Percentiles rank a stretch among this genome's conserved stretches.
Conservation (phyloP, 2,888 invertebrate species). For the Drosophila imparisetae region DNA sequence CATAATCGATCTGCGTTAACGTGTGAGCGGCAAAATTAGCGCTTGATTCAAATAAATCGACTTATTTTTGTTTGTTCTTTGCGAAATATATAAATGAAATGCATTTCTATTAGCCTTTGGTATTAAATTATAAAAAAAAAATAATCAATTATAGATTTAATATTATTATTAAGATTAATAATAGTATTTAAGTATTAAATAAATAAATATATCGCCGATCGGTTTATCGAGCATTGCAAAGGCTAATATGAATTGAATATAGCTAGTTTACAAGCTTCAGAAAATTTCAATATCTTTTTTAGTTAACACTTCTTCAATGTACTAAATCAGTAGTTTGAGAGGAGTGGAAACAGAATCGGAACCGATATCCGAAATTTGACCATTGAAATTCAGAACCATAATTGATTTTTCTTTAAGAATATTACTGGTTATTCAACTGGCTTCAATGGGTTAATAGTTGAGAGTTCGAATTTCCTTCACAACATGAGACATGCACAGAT, state of each 20-base stretch:
- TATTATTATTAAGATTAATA: too few relatives aligned
- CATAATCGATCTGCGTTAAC: too few relatives aligned
- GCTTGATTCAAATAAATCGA: too few relatives aligned
- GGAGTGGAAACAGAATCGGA: background rate
- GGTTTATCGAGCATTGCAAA: background rate
- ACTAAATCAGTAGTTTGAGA: background rate
- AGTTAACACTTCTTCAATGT: background rate
- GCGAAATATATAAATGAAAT: background rate
- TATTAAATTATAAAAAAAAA: background rate
- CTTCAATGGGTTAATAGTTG: background rate
- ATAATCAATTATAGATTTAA: background rate
- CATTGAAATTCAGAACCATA: background rate
- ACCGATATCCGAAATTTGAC: background rate
- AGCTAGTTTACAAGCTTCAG: background rate
- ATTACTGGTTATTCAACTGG: background rate
- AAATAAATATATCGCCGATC: background rate
- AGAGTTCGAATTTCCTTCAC: background rate
- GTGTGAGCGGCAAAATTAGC: too few relatives aligned
- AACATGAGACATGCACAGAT: background rate
- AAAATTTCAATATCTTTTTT: background rate
- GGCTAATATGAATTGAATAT: background rate
- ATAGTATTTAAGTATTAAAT: background rate
- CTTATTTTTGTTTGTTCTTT: background rate
- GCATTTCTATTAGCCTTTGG: background rate
- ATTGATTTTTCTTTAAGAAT: background rate